Evolutionary conservation across 2,888 invertebrate species (phyloP), one percentile per base, ranked within the genome.

Genomic region (Panopea generosa): DNA sequence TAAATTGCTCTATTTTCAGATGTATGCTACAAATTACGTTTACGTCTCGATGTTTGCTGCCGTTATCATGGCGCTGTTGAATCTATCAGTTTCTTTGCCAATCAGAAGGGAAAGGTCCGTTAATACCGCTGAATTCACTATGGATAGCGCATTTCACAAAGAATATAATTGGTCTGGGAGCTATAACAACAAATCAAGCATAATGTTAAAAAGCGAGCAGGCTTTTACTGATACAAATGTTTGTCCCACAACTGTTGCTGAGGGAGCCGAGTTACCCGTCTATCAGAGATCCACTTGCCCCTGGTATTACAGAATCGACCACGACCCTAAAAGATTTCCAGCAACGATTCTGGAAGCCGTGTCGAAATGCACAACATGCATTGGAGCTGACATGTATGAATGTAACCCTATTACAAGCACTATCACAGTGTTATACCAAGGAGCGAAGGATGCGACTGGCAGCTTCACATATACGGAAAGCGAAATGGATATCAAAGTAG

Each of bases 201-300:
- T n/a, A n/a, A n/a, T n/a, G n/a, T n/a, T n/a, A 40, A 16, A 40
- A 40, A 40, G 40, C 16, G 16, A 11, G 16, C 40, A 40, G 40
- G 40, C 16, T 7, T 11, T 40, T 16, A 16, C 9, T 16, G 16
- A 40, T 40, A 40, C 40, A 7, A 40, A 40, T 40, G 9, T 14
- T 16, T 76, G 76, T 27, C 70, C 76, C n/a, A 16, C 22, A 2
- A 38, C 9, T 24, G 53, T 60, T 1, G 38, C 56, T 22, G 61
- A 53, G 9, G 63, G 71, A 1, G 52, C 40, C 1, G 20, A 50
- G 3, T 69, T 55, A 11, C 67, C 68, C 1, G 24, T 60, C 0
- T 26, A 81, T 26, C 57, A 61, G 16, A 55, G 72, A 2, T 82
- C 82, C 16, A 60, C 61, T 2, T 82, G 82, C 38, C 82, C 82